Base-by-base conservation (phyloP, 1,140 invertebrate species). In the Caenorhabditis inopinata region DNA sequence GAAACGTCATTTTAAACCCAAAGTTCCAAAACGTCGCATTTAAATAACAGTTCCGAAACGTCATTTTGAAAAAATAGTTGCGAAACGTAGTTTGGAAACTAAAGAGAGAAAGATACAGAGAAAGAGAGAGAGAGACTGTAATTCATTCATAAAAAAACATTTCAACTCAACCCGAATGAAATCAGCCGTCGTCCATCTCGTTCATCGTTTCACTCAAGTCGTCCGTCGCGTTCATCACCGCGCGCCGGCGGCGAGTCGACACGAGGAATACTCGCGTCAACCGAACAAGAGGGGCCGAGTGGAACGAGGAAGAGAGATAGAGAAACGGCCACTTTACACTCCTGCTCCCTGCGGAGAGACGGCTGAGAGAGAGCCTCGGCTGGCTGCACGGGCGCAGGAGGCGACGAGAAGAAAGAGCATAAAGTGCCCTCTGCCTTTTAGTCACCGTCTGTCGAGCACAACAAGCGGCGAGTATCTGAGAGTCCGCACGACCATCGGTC, bases 361-460 rank as follows among this genome's bases (percentile, higher is more conserved):
- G 6, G 38, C 38, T 7, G 38, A 42, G 5, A 14, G 38, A 14
- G 38, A 42, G 38, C 38, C 38, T 5, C 38, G 14, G 38, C 38
- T n/a, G 14, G 38, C 38, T 7, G 38, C 38, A 42, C 6, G 6
- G 38, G 58, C 58, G 58, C 29, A 21, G 48, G 48, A n/a, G 32
- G 14, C 9, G 32, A n/a, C 7, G 51, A 32, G 51, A 32, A 68
- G 58, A 29, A 68, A 68, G 58, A 68, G 38, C 58, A 68, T 32
- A 68, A 68, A 68, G 58, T 68, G 58, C 58, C 58, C 58, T 68
- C 58, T 68, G 58, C 32, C 58, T 68, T 68, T 68, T 68, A 68
- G 58, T 68, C 32, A 68, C 58, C 58, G 29, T 68, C 58, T 38
- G 25, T 68, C 38, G 58, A 68, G 32, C 58, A 68, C 58, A 68